These are phyloP conservation scores for Globodera rostochiensis DNA, from an alignment of 1,140 invertebrate genomes.

Conservation along the genomic window DNA sequence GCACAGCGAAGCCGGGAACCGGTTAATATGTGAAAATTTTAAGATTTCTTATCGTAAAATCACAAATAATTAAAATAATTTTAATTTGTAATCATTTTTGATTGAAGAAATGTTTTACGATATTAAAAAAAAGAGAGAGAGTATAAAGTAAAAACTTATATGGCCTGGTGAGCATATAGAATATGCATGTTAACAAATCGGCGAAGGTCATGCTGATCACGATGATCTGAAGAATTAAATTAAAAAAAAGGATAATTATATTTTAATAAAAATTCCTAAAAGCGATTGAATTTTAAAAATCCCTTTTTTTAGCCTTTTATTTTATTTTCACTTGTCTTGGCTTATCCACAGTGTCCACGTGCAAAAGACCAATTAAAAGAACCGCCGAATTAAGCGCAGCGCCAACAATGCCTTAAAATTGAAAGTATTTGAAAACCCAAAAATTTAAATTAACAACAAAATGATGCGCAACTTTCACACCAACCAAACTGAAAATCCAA, in stretches of 20 bases:
- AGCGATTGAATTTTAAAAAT: not conserved
- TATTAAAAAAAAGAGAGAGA: not conserved
- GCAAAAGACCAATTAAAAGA: constrained; percentile 54
- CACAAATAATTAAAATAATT: not conserved
- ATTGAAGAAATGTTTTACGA: no score
- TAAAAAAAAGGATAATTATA: not conserved
- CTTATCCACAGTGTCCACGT: constrained; percentile 60
- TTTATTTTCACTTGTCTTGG: constrained; percentile 53
- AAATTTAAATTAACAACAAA: not conserved
- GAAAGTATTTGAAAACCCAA: not conserved
- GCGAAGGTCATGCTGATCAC: constrained; percentile 65
- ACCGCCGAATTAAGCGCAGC: constrained; percentile 54
- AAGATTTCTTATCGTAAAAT: not conserved
- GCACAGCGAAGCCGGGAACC: constrained; percentile 47
- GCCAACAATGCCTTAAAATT: constrained; percentile 30
- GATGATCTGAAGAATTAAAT: constrained; percentile 54
- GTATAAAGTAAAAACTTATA: constrained; percentile 9
- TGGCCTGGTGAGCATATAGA: constrained; percentile 62
- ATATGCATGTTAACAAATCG: constrained; percentile 57
- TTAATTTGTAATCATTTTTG: not conserved
- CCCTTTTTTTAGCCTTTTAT: not conserved
- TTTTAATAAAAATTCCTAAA: constrained; percentile 8
- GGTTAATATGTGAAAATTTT: constrained; percentile 28
- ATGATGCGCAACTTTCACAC: not conserved
- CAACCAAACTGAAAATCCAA: no score